Evolutionary conservation across 2,888 invertebrate genomes (phyloP).

Genomic region (Tortricodes alternella): DNA sequence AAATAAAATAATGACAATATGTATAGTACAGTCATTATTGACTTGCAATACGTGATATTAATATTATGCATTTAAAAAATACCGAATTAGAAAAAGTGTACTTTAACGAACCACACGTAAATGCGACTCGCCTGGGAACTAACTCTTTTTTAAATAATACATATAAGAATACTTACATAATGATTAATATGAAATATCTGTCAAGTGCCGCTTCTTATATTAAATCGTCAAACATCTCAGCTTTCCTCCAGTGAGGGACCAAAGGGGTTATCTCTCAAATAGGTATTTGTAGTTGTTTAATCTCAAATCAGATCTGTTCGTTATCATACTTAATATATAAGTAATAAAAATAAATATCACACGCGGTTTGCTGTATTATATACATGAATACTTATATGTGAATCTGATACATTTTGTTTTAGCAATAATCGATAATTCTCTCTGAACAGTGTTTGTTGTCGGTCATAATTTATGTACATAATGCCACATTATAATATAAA

Average conservation of each 20-base stretch:
- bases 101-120: background rate
- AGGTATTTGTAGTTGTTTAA: background rate
- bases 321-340: background rate
- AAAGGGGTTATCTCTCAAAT: too few relatives aligned
- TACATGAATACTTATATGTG: slow-evolving; percentile 8
- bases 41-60: slow-evolving; percentile 23
- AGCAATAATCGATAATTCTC: background rate
- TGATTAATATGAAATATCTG: too few relatives aligned
- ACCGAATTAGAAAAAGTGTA: slow-evolving; percentile 4
- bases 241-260: too few relatives aligned
- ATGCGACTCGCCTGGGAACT: too few relatives aligned
- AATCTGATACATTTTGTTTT: slow-evolving; percentile 2
- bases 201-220: too few relatives aligned
- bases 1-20: slow-evolving; percentile 11
- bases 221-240: too few relatives aligned
- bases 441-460: background rate
- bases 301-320: background rate
- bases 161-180: too few relatives aligned
- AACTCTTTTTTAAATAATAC: background rate
- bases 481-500: background rate
- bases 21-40: background rate
- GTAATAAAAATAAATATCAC: background rate
- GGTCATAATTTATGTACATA: slow-evolving; percentile 2
- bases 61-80: slow-evolving; percentile 25
- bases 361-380: background rate